phyloP scores from a whole-genome alignment of 2,113 vertebrate species.

The Carassius auratus region DNA sequence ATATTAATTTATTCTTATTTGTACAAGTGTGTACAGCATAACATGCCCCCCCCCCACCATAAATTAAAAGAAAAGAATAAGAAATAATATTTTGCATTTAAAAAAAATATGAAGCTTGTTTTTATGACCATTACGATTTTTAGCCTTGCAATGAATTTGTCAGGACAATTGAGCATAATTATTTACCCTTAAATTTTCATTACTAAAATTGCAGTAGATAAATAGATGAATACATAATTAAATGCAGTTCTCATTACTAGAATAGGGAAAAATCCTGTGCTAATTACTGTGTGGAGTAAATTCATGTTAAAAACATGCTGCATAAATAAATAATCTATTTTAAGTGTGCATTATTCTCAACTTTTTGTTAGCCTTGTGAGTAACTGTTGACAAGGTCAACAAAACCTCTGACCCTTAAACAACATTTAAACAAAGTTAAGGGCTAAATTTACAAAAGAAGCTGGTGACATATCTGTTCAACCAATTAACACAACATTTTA shows the following conservation, averaged over 20 bases:
- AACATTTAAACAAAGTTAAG: constrained; percentile 14
- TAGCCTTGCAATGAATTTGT: no score
- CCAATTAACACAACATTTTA: constrained; percentile 30
- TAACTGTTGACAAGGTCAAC: not conserved
- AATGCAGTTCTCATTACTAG: not conserved
- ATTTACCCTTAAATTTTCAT: not conserved
- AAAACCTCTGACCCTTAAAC: not conserved
- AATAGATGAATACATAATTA: no score
- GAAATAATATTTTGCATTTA: no score
- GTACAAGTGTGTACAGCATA: no score
- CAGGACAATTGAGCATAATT: not conserved
- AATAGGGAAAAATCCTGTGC: not conserved
- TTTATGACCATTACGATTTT: not conserved
- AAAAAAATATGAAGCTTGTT: not conserved
- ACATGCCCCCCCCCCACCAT: no score
- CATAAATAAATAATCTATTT: not conserved
- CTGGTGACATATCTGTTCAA: constrained; percentile 3
- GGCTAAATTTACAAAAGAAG: not conserved
- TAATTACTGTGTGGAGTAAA: not conserved
- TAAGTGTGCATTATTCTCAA: not conserved
- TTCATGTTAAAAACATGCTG: not conserved
- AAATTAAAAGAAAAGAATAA: no score
- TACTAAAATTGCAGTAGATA: not conserved
- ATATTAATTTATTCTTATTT: no score
- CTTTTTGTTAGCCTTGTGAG: not conserved